Base-by-base conservation (phyloP, 2,113 vertebrate species). In the Seriola dumerili region DNA sequence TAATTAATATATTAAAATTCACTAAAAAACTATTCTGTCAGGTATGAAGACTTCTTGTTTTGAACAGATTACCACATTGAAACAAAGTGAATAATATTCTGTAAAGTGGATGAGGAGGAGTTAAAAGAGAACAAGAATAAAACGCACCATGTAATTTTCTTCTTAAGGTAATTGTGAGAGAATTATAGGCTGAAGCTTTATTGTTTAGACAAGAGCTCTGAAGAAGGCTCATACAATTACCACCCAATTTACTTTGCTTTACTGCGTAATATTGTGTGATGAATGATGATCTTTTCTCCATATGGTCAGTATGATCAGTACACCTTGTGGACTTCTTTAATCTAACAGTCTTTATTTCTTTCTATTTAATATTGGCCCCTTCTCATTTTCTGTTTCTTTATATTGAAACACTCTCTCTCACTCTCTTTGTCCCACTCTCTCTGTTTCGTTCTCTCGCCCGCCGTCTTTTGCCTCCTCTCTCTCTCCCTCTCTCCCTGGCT, bases 121-220 rank as follows among this genome's bases (percentile, higher is more conserved):
- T 76, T 69, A 71, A 74, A 64, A 54, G 17, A 69, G 23, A 57
- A 16, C 69, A 58, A 50, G 40, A 74, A 71, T 23, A 29, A 62
- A 57, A 64, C 0, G 5, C n/a, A 75, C 12, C 76, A 54, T 88
- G 55, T 84, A 25, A 84, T 85, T 84, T 81, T 84, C 61, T 78
- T 59, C 14, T 81, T 64, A 55, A 58, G 25, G 29, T 83, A 71
- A 83, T 68, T 87, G 8, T 54, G 48, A 44, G n/a, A 71, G 48
- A 88, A 88, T 85, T 79, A 87, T 57, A 72, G 65, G n/a, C 64
- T 81, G 5, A 74, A 68, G 21, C 57, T 70, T 73, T 52, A 46
- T 62, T 83, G 58, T 89, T 85, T 48, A 61, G 62, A 86, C 44
- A 78, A 32, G 71, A 66, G 58, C 75, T 74, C 36, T 59, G 65